Conservation (phyloP, 1,140 invertebrate genomes). For the Drosophila parvula region DNA sequence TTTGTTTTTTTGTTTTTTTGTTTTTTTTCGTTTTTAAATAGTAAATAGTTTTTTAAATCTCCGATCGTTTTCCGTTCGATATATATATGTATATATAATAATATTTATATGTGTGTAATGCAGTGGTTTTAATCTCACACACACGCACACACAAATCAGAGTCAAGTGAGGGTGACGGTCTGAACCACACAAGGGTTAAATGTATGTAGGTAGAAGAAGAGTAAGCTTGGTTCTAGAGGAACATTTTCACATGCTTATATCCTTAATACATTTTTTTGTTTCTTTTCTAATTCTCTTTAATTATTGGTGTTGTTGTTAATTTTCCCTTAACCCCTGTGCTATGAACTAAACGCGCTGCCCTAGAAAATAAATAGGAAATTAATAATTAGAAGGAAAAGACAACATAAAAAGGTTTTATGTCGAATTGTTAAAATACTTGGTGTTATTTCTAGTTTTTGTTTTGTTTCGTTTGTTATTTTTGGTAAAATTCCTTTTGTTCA, state of each 20-base stretch:
- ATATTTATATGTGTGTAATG: constrained; percentile 8
- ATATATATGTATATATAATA: constrained; percentile 25
- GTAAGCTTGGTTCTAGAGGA: constrained; percentile 52
- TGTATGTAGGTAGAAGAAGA: constrained; percentile 28
- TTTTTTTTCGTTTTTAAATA: constrained; percentile 1
- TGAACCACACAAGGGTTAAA: constrained; percentile 44
- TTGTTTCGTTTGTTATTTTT: constrained; percentile 28
- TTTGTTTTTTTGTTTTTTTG: background rate
- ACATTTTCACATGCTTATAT: constrained; percentile 33
- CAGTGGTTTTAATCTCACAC: constrained; percentile 2
- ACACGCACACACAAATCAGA: constrained; percentile 31
- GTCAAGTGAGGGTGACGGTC: constrained; percentile 26
- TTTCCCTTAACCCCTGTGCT: constrained; percentile 62
- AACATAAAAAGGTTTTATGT: constrained; percentile 29
- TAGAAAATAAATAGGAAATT: background rate
- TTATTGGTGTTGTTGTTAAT: constrained; percentile 25
- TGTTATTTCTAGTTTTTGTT: constrained; percentile 33
- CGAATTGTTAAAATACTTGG: constrained; percentile 49
- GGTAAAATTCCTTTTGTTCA: constrained; percentile 54
- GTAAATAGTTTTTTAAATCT: constrained; percentile 20
- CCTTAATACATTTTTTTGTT: background rate
- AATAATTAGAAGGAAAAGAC: background rate
- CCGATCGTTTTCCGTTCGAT: constrained; percentile 17
- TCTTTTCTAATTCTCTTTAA: constrained; percentile 12
- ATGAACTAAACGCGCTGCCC: constrained; percentile 52